phyloP scores from a whole-genome alignment of 2,113 vertebrate genomes.

The human region GRCh38 chr4:156836001-156836500 shows the following conservation, averaged over 20 bases:
- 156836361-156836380: background rate
- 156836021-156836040: background rate
- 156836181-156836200: background rate
- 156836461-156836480: background rate
- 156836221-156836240: background rate
- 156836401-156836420: background rate
- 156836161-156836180: background rate
- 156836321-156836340: background rate
- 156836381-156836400: background rate
- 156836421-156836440: background rate
- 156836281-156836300: background rate
- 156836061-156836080: background rate
- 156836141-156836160: accelerated
- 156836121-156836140: background rate
- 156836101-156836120: background rate
- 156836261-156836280: background rate
- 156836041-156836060: background rate
- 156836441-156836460: background rate
- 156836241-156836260: background rate
- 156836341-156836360: background rate
- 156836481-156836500: background rate
- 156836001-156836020: background rate
- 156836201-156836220: background rate
- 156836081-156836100: background rate
- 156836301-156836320: background rate